These are phyloP conservation scores for Drosophila lutescens DNA, from an alignment of 2,888 invertebrate genomes.

Conservation along the genomic window DNA sequence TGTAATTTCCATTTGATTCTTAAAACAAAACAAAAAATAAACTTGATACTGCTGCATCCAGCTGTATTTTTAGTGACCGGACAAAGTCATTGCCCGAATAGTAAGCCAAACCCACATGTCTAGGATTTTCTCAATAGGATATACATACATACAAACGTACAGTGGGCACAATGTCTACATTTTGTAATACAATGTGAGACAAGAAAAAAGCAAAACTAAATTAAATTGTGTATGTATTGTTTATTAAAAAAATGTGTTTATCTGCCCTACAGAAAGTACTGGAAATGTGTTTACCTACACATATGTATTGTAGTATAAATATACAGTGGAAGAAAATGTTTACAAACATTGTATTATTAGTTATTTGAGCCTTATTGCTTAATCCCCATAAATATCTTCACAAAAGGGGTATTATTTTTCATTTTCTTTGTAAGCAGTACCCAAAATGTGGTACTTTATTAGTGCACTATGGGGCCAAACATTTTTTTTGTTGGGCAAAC, in stretches of 20 bases:
- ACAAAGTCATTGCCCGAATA: slow-evolving; percentile 23
- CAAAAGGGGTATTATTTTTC: too few relatives aligned
- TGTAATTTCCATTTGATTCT: slow-evolving; percentile 56
- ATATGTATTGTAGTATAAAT: background rate
- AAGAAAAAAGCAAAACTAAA: background rate
- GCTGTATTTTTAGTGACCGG: slow-evolving; percentile 34
- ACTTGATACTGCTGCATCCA: slow-evolving; percentile 10
- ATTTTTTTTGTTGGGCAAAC: too few relatives aligned
- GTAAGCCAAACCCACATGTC: slow-evolving; percentile 7
- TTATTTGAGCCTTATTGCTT: too few relatives aligned
- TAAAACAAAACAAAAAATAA: background rate
- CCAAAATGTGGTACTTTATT: too few relatives aligned
- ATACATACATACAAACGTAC: background rate
- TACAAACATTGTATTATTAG: too few relatives aligned
- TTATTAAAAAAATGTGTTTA: background rate
- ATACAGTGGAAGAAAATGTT: background rate
- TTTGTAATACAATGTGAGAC: too few relatives aligned
- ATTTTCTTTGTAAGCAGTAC: too few relatives aligned
- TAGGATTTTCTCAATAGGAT: slow-evolving; percentile 5
- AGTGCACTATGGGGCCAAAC: too few relatives aligned
- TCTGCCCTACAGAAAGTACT: background rate
- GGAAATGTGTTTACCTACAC: background rate
- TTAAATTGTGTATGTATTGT: background rate
- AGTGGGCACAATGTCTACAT: background rate
- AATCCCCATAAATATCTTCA: too few relatives aligned